These are phyloP conservation scores for Tachyglossus aculeatus DNA, from an alignment of 2,797 vertebrate genomes.

Conservation along the genomic window DNA sequence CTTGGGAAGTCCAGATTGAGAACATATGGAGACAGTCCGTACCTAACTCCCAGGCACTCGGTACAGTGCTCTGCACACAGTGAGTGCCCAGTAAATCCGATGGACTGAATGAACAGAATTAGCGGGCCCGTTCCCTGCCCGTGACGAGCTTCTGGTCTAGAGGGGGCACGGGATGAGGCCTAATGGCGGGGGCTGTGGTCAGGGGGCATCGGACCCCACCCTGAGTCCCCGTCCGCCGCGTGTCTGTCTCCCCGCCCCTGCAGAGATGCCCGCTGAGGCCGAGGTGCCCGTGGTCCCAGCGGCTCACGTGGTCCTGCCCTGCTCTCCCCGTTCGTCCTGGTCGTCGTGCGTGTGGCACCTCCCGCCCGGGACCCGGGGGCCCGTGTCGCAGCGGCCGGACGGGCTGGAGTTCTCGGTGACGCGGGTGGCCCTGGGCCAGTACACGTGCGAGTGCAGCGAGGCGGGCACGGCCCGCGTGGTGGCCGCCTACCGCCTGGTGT, in stretches of 20 bases:
- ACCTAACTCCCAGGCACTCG: too few species aligned
- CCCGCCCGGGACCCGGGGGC: constrained; percentile 69
- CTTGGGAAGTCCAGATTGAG: too few species aligned
- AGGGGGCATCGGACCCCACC: too few species aligned
- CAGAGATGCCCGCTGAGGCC: constrained; percentile 54
- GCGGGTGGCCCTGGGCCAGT: constrained; percentile 74
- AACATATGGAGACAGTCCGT: too few species aligned
- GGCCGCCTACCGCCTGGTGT: constrained; percentile 78
- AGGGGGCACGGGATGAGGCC: too few species aligned
- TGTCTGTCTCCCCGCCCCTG: constrained; percentile 28
- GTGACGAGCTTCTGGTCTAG: too few species aligned
- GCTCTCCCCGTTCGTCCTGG: constrained; percentile 79
- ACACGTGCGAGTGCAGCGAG: constrained; percentile 83
- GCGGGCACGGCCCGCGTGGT: constrained; percentile 71
- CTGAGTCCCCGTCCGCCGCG: too few species aligned
- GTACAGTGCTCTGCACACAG: too few species aligned
- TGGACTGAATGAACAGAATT: too few species aligned
- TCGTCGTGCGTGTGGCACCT: constrained; percentile 79
- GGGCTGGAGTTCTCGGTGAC: constrained; percentile 80
- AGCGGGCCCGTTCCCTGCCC: too few species aligned
- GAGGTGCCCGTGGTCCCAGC: constrained; percentile 74
- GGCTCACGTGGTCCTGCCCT: constrained; percentile 80
- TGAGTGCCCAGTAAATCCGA: too few species aligned
- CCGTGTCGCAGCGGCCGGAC: constrained; percentile 74
- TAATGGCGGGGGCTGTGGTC: too few species aligned